Conservation (phyloP, 2,888 invertebrate genomes). For the Noctua fimbriata region DNA sequence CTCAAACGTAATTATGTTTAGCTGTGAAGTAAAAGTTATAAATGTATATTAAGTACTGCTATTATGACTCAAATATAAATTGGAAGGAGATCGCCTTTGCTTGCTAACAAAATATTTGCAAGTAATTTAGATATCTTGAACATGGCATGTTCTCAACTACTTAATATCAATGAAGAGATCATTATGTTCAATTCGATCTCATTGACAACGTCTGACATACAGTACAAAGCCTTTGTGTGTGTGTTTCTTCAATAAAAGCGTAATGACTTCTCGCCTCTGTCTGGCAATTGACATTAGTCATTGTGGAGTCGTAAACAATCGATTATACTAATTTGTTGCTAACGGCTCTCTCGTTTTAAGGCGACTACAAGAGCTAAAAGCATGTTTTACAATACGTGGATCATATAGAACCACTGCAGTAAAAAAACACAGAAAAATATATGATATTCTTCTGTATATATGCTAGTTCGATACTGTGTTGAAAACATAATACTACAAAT, state of each 20-base stretch:
- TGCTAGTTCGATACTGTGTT: too few relatives aligned
- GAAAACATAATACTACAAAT: too few relatives aligned
- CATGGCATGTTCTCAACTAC: neutral
- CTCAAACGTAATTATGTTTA: conserved; percentile 19
- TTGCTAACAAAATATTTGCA: conserved; percentile 20
- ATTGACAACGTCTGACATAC: conserved; percentile 34
- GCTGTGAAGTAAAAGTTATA: conserved; percentile 23
- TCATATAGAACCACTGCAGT: too few relatives aligned
- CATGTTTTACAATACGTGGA: too few relatives aligned
- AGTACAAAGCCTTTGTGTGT: conserved; percentile 25
- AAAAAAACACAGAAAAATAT: too few relatives aligned
- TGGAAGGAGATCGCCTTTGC: neutral
- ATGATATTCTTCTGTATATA: too few relatives aligned
- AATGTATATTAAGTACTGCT: conserved; percentile 12
- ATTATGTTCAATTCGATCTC: conserved; percentile 44
- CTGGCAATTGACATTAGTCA: conserved; percentile 42
- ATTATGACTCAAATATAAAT: conserved; percentile 17
- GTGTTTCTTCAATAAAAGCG: conserved; percentile 36
- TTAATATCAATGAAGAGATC: conserved; percentile 30
- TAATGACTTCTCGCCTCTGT: conserved; percentile 16
- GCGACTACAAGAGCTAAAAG: too few relatives aligned
- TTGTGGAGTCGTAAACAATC: conserved; percentile 29
- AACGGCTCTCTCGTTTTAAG: conserved; percentile 23
- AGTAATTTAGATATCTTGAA: neutral
- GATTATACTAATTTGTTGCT: conserved; percentile 27